Evolutionary conservation across 1,140 invertebrate genomes (phyloP).

Genomic region (Cryptotermes secundus): DNA sequence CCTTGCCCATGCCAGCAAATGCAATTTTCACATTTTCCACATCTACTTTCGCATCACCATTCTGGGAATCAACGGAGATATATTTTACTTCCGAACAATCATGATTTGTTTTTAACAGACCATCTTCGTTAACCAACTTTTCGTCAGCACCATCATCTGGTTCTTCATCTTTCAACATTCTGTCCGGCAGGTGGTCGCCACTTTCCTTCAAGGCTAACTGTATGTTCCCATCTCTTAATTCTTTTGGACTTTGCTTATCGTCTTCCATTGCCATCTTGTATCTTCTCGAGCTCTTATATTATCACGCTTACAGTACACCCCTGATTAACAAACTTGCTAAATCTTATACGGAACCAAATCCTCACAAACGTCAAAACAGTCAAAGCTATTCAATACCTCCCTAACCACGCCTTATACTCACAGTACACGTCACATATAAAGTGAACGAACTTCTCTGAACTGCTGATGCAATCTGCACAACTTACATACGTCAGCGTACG

Average conservation of each 20-base stretch:
- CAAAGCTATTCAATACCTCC: too few relatives aligned
- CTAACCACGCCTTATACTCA: too few relatives aligned
- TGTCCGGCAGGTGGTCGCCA: slow-evolving; percentile 1
- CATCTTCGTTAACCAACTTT: slow-evolving; percentile 22
- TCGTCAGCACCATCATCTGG: slow-evolving; percentile 20
- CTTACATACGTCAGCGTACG: too few relatives aligned
- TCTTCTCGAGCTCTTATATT: too few relatives aligned
- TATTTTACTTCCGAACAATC: slow-evolving; percentile 59
- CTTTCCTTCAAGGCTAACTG: not conserved
- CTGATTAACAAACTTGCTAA: too few relatives aligned
- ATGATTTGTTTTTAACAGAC: not conserved
- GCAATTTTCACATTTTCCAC: slow-evolving; percentile 62
- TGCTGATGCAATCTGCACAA: too few relatives aligned
- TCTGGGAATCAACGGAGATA: slow-evolving; percentile 65
- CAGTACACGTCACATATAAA: too few relatives aligned
- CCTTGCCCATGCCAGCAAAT: slow-evolving; percentile 83
- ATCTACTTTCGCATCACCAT: slow-evolving; percentile 85
- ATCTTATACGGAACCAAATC: too few relatives aligned
- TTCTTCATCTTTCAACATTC: not conserved
- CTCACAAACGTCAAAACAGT: too few relatives aligned
- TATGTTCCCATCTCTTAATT: not conserved
- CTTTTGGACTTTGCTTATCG: not conserved
- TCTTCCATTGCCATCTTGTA: not conserved
- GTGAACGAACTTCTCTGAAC: too few relatives aligned
- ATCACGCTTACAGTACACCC: too few relatives aligned